Conservation (phyloP, 2,888 invertebrate genomes). For the Ommatoiulus sabulosus region DNA sequence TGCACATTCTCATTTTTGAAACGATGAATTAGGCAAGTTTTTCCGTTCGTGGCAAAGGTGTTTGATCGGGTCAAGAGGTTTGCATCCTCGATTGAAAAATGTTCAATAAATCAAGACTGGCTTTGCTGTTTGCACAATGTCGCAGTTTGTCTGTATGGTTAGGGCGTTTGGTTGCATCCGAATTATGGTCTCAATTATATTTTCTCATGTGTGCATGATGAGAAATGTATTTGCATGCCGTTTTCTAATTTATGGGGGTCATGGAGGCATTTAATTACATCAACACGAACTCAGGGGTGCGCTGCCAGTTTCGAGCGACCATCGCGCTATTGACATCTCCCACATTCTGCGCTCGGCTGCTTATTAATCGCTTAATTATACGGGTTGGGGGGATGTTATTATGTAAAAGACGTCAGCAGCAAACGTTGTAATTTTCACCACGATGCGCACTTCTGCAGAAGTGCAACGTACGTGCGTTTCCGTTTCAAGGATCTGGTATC, state of each 20-base stretch:
- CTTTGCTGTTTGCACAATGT: too few species aligned
- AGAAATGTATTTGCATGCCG: not conserved
- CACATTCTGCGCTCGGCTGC: not conserved
- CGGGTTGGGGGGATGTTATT: not conserved
- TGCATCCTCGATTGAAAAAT: too few species aligned
- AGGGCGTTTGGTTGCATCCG: too few species aligned
- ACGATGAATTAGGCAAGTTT: too few species aligned
- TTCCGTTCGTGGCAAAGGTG: too few species aligned
- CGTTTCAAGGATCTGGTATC: too few species aligned
- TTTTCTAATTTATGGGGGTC: conserved; percentile 16
- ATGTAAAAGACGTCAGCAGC: conserved; percentile 10
- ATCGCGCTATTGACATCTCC: not conserved
- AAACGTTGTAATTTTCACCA: not conserved
- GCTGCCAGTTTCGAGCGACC: not conserved
- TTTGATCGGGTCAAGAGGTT: too few species aligned
- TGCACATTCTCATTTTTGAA: too few species aligned
- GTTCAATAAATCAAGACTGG: too few species aligned
- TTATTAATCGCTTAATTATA: conserved; percentile 13
- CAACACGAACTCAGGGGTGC: not conserved
- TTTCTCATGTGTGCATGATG: conserved; percentile 13
- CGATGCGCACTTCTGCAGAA: too few species aligned
- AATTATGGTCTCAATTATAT: conserved; percentile 2
- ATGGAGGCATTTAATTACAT: not conserved
- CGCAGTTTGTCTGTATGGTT: too few species aligned
- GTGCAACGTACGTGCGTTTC: too few species aligned